phyloP scores from a whole-genome alignment of 2,888 invertebrate species.

The Heterodera filipjevi region DNA sequence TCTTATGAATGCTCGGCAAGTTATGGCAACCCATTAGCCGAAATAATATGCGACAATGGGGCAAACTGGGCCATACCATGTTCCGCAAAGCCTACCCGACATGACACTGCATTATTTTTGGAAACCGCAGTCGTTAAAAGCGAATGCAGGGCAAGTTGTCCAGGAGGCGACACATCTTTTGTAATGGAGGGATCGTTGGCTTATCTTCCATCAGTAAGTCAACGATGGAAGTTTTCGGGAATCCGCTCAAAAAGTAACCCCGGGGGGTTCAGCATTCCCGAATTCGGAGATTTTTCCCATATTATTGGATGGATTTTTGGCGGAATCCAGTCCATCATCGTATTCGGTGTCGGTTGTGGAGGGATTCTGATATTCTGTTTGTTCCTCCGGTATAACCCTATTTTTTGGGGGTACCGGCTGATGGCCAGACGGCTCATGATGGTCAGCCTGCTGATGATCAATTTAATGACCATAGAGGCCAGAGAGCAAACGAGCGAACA shows the following conservation, averaged over 20 bases:
- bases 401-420: too few species aligned
- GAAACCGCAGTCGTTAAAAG: neutral
- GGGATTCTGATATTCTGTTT: too few species aligned
- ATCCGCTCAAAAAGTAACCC: neutral
- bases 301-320: too few species aligned
- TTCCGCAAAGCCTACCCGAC: neutral
- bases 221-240: neutral
- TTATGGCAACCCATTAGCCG: neutral
- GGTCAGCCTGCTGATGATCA: too few species aligned
- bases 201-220: neutral
- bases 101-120: neutral
- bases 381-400: too few species aligned
- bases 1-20: neutral
- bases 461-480: too few species aligned
- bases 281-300: neutral
- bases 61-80: neutral
- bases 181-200: neutral
- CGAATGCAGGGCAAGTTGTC: neutral
- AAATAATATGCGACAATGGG: neutral
- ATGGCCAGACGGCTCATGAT: too few species aligned
- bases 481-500: too few species aligned
- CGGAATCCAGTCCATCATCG: too few species aligned
- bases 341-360: too few species aligned
- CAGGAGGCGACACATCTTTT: neutral
- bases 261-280: neutral